Evolutionary conservation across 2,797 vertebrate genomes (phyloP), one percentile per base, ranked within the genome.

Genomic region (Enteromius fasciolatus): DNA sequence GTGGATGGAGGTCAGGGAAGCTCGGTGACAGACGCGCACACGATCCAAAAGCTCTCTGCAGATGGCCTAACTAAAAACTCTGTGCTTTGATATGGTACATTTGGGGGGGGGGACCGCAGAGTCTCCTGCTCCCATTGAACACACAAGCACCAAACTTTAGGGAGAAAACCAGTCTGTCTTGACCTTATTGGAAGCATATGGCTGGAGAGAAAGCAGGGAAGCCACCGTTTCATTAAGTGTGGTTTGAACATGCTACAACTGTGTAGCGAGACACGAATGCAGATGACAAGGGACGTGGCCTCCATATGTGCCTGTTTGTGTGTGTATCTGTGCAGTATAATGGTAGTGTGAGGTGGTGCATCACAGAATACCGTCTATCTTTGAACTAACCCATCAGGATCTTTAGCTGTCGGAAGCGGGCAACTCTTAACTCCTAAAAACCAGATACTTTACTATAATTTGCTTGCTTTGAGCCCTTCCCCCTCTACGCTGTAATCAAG

Each of bases 161-260:
- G 92, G 86, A 91, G 91, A 90, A 92, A 39, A 59, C 25, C 90
- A 92, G 93, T 89, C 89, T 90, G 92, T 92, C 94, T 90, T 88
- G 68, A 88, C 91, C 80, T 92, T 92, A 93, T 93, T 93, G 91
- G 89, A 92, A 94, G 92, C 91, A 94, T 91, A 92, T 92, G 91
- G 90, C 92, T 88, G 91, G 90, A 91, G 90, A 76, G 89, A 92
- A 92, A 92, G 86, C 89, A 94, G 92, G 87, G 90, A 93, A 93
- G 93, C 93, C 93, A 91, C 92, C 90, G 89, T 92, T 94, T 93
- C 90, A 94, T 92, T 92, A 93, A 90, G 91, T 90, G 83, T 87
- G 91, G 87, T 94, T 93, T 92, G 88, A 94, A 94, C 90, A 92
- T 89, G 88, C 91, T 92, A 94, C 86, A 91, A 91, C 82, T 88